Base-by-base conservation (phyloP, 2,888 invertebrate genomes). In the Xestia rhomboidea region DNA sequence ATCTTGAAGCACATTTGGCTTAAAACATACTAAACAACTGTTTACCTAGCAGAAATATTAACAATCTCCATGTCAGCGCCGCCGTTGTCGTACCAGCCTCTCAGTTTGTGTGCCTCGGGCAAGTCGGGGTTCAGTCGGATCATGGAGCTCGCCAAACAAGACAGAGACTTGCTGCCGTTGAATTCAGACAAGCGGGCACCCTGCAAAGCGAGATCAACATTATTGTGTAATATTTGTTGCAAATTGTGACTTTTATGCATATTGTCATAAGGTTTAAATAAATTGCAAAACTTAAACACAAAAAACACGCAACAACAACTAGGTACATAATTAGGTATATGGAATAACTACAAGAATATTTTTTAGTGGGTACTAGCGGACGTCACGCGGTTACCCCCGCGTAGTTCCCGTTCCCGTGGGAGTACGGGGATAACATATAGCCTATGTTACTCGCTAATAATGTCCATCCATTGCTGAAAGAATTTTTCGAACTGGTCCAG, bases 31-130 rank as follows among this genome's bases (percentile, higher is more conserved):
- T 34, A 21, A 74, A 27, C 15, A 3, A n/a, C 13, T 10, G 10
- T 15, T 62, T 81, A 97, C 97, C 97, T 97, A 63, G 97, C 97
- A 11, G 98, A 98, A 54, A 98, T 96, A 87, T 98, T 97, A 78
- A 97, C 97, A 21, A 97, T 92, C 24, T 98, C 97, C 89, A 97
- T 96, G 51, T 97, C 94, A 10, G 96, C 96, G 10, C 99, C 99
- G 46, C 97, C 98, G 86, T 97, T 97, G 92, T 98, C 99, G 93
- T 97, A 99, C 99, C 99, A 99, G 49, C 99, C 99, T 75, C 98
- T 97, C 67, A 99, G 96, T 85, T 97, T 97, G 92, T 99, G 98
- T 2, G 99, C 98, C 90, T 99, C 99, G 0, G 98, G 97, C 46
- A 99, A 97, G 92, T 99, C 99, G 0, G 99, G 99, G 96, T 99